Evolutionary conservation across 2,113 vertebrate species (phyloP), one percentile per base, ranked within the genome.

Genomic region (Australoheros scitulus): DNA sequence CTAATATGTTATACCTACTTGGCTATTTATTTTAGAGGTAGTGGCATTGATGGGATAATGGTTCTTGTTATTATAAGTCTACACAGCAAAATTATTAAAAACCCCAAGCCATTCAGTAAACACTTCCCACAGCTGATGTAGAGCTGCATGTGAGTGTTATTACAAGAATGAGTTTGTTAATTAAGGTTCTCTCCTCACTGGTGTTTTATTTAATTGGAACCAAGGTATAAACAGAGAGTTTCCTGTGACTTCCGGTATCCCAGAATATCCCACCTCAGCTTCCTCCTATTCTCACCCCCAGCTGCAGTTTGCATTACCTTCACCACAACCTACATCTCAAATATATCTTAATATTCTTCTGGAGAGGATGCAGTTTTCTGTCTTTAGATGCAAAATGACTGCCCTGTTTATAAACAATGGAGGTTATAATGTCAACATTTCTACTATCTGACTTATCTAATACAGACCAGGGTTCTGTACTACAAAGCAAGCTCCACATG

Each of bases 211-310:
- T 72, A 72, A 72, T 24, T 34, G 3, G 1, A 32, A 72, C 29
- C 65, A 32, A 52, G 26, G 32, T 52, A 52, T 72, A 52, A 72
- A 72, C 20, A 72, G 5, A 50, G 18, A 72, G 65, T 52, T 20
- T 26, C 47, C 68, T 55, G 47, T 55, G 26, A 72, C 68, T 72
- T 55, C 68, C 26, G 52, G 52, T 34, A 34, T 72, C 47, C 68
- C 26, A 72, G 47, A 50, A 72, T 72, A 72, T 72, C 68, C 47
- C 68, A 55, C 68, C 47, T 55, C 18, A 32, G n/a, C 68, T 72
- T 72, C 68, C 68, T 34, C 68, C 68, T 55, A 72, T 55, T 72
- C 68, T 72, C 47, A 52, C 13, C 1, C 1, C 68, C 26, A 72
- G 47, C 26, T 72, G 68, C 68, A 55, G 47, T 72, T 72, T 72